Evolutionary conservation across 2,113 vertebrate genomes (phyloP), one percentile per base, ranked within the genome.

Genomic region (Galbula dea): DNA sequence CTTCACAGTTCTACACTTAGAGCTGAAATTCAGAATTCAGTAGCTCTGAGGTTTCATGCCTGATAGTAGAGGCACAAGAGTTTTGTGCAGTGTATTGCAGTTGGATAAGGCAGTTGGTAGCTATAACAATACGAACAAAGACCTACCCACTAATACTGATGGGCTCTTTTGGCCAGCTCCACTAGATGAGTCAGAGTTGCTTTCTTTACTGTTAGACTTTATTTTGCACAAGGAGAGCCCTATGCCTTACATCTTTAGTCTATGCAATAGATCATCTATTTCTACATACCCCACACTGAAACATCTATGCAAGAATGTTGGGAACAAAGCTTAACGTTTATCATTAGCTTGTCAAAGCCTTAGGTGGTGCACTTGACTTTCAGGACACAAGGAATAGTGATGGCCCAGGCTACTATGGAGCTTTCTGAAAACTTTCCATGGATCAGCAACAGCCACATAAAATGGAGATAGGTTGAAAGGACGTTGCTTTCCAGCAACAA

Each of bases 101-200:
- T 23, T 73, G 67, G 29, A 58, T 57, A 63, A 59, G 15, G 5
- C 12, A 37, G 30, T 22, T 55, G 43, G 59, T 58, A 77, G 32
- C 18, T 63, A 4, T 12, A 76, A 14, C 18, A 17, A 27, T 58
- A 10, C 27, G 48, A 37, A 65, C 21, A 45, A 51, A 43, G 76
- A 83, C 3, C 8, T 49, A 16, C 17, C 10, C 23, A 72, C 27
- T 29, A 45, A 27, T 15, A 34, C 37, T 11, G 10, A 83, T 1
- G 5, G 45, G 3, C 1, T 15, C 29, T 77, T 67, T 72, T 3
- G 2, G 4, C 19, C 37, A 77, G 0, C 37, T 51, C 23, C 16
- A 55, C 23, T 23, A 45, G 55, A 45, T 34, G 26, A 87, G 20
- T 41, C 32, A 69, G 58, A 49, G 58, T 22, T 88, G 37, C 23